Conservation (phyloP, 1,140 invertebrate genomes). For the Eulimnadia texana region DNA sequence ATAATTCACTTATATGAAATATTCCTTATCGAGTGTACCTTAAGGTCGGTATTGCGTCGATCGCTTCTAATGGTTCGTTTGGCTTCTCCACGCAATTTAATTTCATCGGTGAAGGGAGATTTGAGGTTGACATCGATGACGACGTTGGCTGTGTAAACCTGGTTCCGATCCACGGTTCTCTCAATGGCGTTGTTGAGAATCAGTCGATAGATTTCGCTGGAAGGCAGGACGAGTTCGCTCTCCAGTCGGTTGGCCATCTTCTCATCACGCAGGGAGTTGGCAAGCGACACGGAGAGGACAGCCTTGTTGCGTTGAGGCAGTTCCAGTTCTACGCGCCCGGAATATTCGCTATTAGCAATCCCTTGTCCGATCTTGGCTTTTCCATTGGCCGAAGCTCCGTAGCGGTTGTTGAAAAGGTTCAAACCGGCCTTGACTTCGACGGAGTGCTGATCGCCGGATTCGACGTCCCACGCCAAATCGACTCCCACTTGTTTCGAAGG, state of each 20-base stretch:
- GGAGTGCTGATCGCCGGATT: too few relatives aligned
- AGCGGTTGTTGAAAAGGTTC: slow-evolving; percentile 1
- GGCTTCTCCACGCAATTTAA: slow-evolving; percentile 1
- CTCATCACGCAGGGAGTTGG: not conserved
- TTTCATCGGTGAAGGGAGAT: slow-evolving; percentile 1
- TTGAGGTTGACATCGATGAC: slow-evolving; percentile 12
- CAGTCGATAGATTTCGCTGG: slow-evolving; percentile 8
- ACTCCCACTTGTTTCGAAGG: slow-evolving; percentile 5
- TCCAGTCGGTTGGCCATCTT: not conserved
- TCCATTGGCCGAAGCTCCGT: not conserved
- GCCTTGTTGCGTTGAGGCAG: slow-evolving; percentile 10
- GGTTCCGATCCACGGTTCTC: slow-evolving; percentile 3
- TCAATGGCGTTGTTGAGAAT: not conserved
- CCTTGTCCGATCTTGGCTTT: not conserved
- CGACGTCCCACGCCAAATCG: not conserved
- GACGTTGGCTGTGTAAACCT: slow-evolving; percentile 8
- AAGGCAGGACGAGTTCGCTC: slow-evolving; percentile 5
- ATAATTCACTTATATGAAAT: not conserved
- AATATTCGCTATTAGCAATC: slow-evolving; percentile 9
- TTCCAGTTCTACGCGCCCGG: slow-evolving; percentile 10
- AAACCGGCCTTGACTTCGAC: not conserved
- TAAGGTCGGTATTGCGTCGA: slow-evolving; percentile 8
- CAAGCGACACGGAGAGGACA: not conserved
- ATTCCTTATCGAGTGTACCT: not conserved
- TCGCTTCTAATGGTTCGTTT: not conserved